Conservation (phyloP, 1,140 invertebrate species). For the Theocolax elegans region DNA sequence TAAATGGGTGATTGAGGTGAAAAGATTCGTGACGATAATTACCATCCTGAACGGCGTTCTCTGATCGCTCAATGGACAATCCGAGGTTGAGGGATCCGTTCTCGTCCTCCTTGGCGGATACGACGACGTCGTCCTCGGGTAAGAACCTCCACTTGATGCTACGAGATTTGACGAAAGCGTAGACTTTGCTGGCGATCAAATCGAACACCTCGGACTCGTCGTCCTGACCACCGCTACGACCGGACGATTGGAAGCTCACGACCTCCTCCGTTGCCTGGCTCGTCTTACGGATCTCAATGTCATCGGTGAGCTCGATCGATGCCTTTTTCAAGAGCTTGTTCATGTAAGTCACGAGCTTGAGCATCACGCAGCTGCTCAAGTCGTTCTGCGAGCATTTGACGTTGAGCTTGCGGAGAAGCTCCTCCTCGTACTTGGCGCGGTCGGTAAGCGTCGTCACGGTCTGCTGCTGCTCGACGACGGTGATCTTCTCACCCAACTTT, state of each 20-base stretch:
- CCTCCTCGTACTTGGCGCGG: constrained; percentile 72
- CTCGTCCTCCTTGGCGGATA: constrained; percentile 75
- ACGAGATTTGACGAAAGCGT: constrained; percentile 78
- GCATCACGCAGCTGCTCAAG: constrained; percentile 81
- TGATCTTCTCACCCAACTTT: constrained; percentile 61
- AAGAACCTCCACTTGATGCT: constrained; percentile 70
- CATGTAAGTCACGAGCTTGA: constrained; percentile 83
- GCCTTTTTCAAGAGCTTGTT: constrained; percentile 83
- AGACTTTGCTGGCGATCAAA: constrained; percentile 78
- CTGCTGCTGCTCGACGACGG: constrained; percentile 61
- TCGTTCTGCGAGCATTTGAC: constrained; percentile 80
- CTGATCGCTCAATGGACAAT: constrained; percentile 75
- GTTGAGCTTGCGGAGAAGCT: constrained; percentile 78
- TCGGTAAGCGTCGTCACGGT: constrained; percentile 60
- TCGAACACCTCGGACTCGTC: constrained; percentile 76
- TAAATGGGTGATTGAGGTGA: too few relatives aligned
- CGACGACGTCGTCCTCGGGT: constrained; percentile 80
- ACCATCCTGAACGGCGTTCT: constrained; percentile 62
- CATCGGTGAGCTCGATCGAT: constrained; percentile 78
- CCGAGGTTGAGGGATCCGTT: constrained; percentile 79
- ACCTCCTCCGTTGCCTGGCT: constrained; percentile 65
- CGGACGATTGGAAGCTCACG: constrained; percentile 58
- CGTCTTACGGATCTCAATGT: constrained; percentile 82
- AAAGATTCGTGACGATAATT: constrained; percentile 48
- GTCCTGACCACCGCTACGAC: constrained; percentile 60